Percentiles rank a stretch among this genome's conserved stretches.
These are phyloP conservation scores for Hirtodrosophila cameraria DNA, from an alignment of 2,888 invertebrate species.

Conservation along the genomic window DNA sequence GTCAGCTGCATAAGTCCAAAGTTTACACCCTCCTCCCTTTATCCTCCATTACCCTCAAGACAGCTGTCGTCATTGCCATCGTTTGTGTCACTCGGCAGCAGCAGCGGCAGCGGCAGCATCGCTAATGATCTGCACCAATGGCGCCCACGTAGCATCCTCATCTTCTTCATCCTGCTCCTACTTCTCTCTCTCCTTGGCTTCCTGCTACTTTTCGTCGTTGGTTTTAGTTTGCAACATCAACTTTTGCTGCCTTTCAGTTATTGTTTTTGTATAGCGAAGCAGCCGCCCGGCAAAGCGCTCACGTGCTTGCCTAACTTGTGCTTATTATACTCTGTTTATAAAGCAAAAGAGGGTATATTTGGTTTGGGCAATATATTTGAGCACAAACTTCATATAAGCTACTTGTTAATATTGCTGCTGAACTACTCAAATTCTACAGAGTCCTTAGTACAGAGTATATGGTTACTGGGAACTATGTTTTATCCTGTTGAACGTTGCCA, in stretches of 20 bases:
- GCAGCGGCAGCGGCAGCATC: conserved; percentile 43
- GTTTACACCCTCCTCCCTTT: too few relatives aligned
- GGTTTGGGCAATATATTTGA: too few relatives aligned
- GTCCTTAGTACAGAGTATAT: too few relatives aligned
- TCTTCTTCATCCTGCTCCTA: conserved; percentile 6
- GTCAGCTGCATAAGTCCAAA: conserved; percentile 43
- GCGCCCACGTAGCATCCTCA: conserved; percentile 63
- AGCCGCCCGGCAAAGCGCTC: conserved; percentile 17
- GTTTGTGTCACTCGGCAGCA: conserved; percentile 46
- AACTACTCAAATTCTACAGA: too few relatives aligned
- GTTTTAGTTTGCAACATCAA: conserved; percentile 24
- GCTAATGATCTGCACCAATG: conserved; percentile 73
- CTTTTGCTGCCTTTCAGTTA: conserved; percentile 27
- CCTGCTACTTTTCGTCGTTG: conserved; percentile 9
- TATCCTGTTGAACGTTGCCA: conserved; percentile 3
- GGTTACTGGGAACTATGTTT: too few relatives aligned
- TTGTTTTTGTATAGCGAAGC: conserved; percentile 7
- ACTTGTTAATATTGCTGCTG: too few relatives aligned
- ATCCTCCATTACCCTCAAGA: conserved; percentile 12
- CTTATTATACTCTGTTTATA: not conserved
- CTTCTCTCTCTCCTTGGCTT: not conserved
- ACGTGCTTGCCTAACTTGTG: conserved; percentile 33
- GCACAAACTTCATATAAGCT: too few relatives aligned
- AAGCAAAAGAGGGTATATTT: too few relatives aligned
- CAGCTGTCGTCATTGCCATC: conserved; percentile 41